A percentile compares a stretch with the other conserved stretches of the same genome.
Evolutionary conservation across 2,113 vertebrate genomes (phyloP).

Genomic region (Cebus imitator): DNA sequence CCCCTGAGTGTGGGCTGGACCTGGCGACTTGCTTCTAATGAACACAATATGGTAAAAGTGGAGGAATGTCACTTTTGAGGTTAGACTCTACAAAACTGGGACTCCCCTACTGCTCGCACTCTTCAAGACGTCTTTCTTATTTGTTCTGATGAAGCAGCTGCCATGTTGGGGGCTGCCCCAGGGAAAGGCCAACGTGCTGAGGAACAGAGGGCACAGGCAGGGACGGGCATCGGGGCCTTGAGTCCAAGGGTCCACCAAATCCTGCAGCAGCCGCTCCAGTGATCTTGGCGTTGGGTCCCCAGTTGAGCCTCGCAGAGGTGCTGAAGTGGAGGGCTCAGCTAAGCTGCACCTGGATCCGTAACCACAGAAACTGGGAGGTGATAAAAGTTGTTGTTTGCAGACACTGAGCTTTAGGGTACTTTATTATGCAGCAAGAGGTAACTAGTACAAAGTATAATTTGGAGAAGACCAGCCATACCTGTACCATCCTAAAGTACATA

Average conservation of each 20-base stretch:
- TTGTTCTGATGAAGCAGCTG: neutral
- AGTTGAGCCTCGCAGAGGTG: neutral
- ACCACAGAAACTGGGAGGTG: neutral
- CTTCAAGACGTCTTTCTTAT: neutral
- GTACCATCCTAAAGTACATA: too few relatives aligned
- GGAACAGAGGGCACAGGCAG: neutral
- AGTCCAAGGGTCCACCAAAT: neutral
- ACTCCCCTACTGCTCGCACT: neutral
- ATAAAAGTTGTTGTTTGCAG: neutral
- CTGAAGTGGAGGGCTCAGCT: neutral
- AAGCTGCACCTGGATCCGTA: neutral
- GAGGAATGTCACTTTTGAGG: neutral
- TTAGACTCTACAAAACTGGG: neutral
- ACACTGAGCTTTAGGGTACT: neutral
- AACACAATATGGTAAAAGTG: neutral
- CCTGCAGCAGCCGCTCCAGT: neutral
- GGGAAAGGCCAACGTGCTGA: neutral
- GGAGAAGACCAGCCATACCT: neutral
- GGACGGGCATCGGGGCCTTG: neutral
- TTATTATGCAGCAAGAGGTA: neutral
- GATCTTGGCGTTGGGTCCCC: neutral
- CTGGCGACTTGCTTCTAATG: conserved; percentile 5
- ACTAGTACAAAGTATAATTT: neutral
- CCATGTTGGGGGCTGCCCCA: neutral
- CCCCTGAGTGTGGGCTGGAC: neutral